A percentile compares a stretch with the other conserved stretches of the same genome.
phyloP scores from a whole-genome alignment of 2,888 invertebrate genomes.

The Homarus gammarus region DNA sequence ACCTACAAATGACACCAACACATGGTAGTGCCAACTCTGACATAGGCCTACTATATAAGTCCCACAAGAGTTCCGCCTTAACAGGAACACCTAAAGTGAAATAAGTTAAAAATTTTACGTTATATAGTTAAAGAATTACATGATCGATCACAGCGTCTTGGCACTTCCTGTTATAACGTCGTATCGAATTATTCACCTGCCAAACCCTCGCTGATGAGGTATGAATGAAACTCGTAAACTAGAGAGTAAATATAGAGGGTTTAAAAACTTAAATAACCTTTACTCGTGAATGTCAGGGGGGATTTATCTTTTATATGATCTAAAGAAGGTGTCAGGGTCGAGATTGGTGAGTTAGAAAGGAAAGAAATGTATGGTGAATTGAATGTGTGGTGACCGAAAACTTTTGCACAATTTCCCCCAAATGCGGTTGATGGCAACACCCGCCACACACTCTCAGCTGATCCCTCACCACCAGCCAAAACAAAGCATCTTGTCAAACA shows the following conservation, averaged over 20 bases:
- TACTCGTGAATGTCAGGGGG: too few species aligned
- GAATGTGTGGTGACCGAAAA: constrained; percentile 2
- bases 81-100: too few species aligned
- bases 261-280: too few species aligned
- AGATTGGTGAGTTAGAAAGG: too few species aligned
- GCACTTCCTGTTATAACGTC: constrained; percentile 45
- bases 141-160: constrained; percentile 19
- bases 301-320: too few species aligned
- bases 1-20: neutral
- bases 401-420: constrained; percentile 14
- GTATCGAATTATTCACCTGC: constrained; percentile 56
- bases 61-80: neutral
- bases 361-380: neutral
- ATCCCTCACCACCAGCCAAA: constrained; percentile 66
- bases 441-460: constrained; percentile 68
- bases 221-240: constrained; percentile 36
- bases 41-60: neutral
- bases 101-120: neutral
- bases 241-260: too few species aligned
- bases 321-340: too few species aligned
- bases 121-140: neutral
- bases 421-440: constrained; percentile 58
- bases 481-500: constrained; percentile 71
- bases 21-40: neutral
- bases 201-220: constrained; percentile 43